A percentile compares a stretch with the other conserved stretches of the same genome.
These are phyloP conservation scores for Hirtodrosophila duncani DNA, from an alignment of 2,888 invertebrate species.

Conservation along the genomic window DNA sequence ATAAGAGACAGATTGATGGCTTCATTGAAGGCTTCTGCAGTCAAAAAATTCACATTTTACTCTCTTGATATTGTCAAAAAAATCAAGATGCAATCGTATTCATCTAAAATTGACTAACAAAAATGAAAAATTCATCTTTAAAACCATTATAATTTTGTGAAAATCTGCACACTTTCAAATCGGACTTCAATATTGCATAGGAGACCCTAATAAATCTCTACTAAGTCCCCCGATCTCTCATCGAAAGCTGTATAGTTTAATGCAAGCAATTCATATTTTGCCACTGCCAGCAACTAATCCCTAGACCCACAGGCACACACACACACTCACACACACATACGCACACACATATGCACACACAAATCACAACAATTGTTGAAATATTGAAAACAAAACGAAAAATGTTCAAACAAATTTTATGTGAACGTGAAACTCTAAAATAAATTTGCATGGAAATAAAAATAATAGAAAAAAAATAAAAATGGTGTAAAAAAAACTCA, in stretches of 20 bases:
- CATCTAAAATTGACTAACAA: too few species aligned
- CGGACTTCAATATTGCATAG: too few species aligned
- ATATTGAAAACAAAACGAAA: constrained; percentile 45
- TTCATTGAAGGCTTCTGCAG: too few species aligned
- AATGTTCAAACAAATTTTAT: constrained; percentile 25
- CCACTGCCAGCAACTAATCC: constrained; percentile 50
- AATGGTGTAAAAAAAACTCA: background rate
- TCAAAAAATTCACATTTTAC: too few species aligned
- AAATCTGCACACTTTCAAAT: too few species aligned
- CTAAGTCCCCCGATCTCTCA: constrained; percentile 29
- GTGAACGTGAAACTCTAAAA: constrained; percentile 13
- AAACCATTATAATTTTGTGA: too few species aligned
- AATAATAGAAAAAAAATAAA: constrained; percentile 5
- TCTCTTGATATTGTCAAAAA: too few species aligned
- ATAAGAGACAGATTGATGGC: too few species aligned
- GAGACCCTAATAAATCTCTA: constrained; percentile 28
- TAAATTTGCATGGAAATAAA: constrained; percentile 30
- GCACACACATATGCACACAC: constrained; percentile 12
- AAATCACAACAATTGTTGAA: constrained; percentile 48
- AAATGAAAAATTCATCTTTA: too few species aligned
- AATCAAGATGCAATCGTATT: too few species aligned
- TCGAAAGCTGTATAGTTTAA: constrained; percentile 37
- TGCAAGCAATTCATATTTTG: constrained; percentile 53
- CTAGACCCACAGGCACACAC: constrained; percentile 6
- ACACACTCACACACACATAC: constrained; percentile 1